Conservation (phyloP, 1,140 invertebrate genomes). For the Drosophila insularis region DNA sequence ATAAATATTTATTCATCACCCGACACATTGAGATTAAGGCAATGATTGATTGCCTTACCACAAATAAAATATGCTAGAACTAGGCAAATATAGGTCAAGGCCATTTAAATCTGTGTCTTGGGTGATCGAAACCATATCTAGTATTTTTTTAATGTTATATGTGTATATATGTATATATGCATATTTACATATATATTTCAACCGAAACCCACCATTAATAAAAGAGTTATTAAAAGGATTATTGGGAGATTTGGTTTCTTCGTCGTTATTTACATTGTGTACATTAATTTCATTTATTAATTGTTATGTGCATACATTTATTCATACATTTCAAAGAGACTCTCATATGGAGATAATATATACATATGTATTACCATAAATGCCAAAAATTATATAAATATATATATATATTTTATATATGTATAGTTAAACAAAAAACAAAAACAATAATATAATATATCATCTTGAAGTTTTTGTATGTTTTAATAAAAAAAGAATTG, state of each 20-base stretch:
- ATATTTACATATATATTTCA: neutral
- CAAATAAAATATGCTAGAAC: conserved; percentile 1
- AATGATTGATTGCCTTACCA: conserved; percentile 18
- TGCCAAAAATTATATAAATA: conserved; percentile 38
- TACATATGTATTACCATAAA: conserved; percentile 32
- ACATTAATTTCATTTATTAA: conserved; percentile 12
- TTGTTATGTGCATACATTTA: conserved; percentile 28
- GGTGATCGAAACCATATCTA: neutral
- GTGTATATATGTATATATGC: neutral
- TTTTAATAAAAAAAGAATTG: conserved; percentile 8
- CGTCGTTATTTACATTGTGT: neutral
- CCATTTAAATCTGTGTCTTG: conserved; percentile 22
- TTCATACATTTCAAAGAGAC: conserved; percentile 37
- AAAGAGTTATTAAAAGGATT: neutral
- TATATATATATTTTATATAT: conserved; percentile 29
- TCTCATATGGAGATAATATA: conserved; percentile 7
- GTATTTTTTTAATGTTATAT: neutral
- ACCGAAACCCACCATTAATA: neutral
- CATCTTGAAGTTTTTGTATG: neutral
- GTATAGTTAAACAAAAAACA: conserved; percentile 21
- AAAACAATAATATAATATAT: conserved; percentile 1
- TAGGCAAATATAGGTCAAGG: conserved; percentile 54
- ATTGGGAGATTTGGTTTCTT: neutral
- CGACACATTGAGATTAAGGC: neutral
- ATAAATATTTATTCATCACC: conserved; percentile 16